Evolutionary conservation across 1,140 invertebrate genomes (phyloP), one percentile per base, ranked within the genome.

Genomic region (Lepidurus apus): DNA sequence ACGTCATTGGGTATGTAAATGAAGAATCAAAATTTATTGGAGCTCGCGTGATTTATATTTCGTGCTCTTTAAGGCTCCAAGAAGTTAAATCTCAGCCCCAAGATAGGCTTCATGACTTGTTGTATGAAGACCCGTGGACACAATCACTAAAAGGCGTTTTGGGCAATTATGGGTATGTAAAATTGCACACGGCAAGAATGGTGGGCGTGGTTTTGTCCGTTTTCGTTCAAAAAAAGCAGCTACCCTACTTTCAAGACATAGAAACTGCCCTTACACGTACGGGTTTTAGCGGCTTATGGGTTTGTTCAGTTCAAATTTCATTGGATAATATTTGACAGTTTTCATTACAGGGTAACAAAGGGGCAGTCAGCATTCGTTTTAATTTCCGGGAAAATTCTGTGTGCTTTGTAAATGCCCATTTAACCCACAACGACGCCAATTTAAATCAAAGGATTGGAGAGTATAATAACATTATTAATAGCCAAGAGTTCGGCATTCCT

Each of bases 31-130:
- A 13, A 17, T 43, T 77, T 45, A 13, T 76, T 42, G 45, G 9
- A 77, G 11, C 1, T 21, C 9, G 73, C 34, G 77, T 42, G 7
- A 43, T 79, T 44, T 80, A 80, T 34, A 10, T 73, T 13, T 77
- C 26, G 13, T 81, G 10, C 17, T 42, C 76, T 21, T 86, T 79
- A 82, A 93, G 92, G n/a, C 87, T 96, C 78, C 94, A 97, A 87
- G 95, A 97, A 87, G 91, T 96, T 0, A 95, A 94, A 84, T 91
- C 93, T 2, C 92, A 94, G 82, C 93, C 93, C 8, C 92, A 94
- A 82, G 93, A 95, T 85, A 90, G 94, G 83, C 83, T 96, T 26
- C 87, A 93, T 83, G 92, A 95, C 80, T 87, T 91, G 17, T 84
- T 96, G 45, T 93, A 93, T 84, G 91, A 92, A 81, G 93, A 95